Conservation (phyloP, 2,113 vertebrate species). For the Gracilinanus agilis region DNA sequence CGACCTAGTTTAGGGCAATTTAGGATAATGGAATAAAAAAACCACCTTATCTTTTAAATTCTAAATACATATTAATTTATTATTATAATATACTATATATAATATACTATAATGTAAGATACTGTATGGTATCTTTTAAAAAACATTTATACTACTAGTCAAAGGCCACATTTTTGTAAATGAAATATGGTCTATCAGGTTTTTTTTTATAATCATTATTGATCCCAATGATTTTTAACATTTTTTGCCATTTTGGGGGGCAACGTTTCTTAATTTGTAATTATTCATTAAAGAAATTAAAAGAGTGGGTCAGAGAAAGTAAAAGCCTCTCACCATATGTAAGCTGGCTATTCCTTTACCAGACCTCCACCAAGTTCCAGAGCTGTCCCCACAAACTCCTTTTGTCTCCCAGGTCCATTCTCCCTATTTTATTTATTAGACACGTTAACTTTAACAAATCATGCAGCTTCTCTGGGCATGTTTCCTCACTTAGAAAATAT, state of each 20-base stretch:
- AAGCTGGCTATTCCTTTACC: too few relatives aligned
- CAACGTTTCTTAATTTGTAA: too few relatives aligned
- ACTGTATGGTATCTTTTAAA: background rate
- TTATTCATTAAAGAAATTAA: too few relatives aligned
- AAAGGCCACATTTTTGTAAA: background rate
- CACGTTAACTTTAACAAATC: background rate
- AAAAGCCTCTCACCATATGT: too few relatives aligned
- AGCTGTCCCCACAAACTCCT: too few relatives aligned
- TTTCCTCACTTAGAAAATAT: background rate
- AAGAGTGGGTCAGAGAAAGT: too few relatives aligned
- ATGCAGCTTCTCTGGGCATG: background rate
- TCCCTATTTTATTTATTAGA: too few relatives aligned
- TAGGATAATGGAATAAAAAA: background rate
- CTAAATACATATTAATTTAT: slow-evolving; percentile 41
- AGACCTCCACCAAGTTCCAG: too few relatives aligned
- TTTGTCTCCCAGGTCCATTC: too few relatives aligned
- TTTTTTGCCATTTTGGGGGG: too few relatives aligned
- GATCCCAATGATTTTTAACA: background rate
- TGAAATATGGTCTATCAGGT: background rate
- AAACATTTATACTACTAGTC: background rate
- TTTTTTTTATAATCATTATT: background rate
- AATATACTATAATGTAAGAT: too few relatives aligned
- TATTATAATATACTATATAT: too few relatives aligned
- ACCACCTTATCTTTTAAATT: background rate
- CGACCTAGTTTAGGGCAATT: background rate